Percentiles rank a stretch among this genome's conserved stretches.
These are phyloP conservation scores for Crossaster papposus DNA, from an alignment of 53 echinoderm and acorn worm genomes.

Conservation along the genomic window DNA sequence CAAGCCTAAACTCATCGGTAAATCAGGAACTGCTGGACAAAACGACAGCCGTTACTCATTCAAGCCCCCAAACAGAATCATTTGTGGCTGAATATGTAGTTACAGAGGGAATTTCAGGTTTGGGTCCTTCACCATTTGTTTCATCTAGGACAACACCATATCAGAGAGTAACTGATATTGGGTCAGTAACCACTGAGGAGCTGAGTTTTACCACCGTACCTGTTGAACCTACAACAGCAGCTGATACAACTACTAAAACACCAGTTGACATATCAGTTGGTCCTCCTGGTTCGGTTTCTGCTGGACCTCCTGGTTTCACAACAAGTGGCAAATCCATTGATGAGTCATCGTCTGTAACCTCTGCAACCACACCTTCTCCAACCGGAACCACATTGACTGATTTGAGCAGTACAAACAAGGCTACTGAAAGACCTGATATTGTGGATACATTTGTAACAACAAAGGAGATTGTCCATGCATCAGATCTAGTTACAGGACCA, in stretches of 20 bases:
- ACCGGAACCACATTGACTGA: neutral
- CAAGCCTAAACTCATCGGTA: neutral
- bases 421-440: neutral
- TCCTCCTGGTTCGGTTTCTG: neutral
- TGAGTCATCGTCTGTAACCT: neutral
- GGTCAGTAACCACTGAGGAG: neutral
- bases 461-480: too few species aligned
- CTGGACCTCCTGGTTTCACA: neutral
- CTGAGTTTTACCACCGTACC: slow-evolving; percentile 11
- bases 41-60: neutral
- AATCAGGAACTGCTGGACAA: neutral
- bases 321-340: neutral
- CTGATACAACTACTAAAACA: too few species aligned
- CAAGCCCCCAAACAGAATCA: neutral
- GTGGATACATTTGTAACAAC: neutral
- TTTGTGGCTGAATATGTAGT: neutral
- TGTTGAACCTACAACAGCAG: neutral
- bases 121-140: neutral
- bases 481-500: too few species aligned
- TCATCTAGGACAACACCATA: slow-evolving; percentile 1
- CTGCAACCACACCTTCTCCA: neutral
- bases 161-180: neutral
- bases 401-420: neutral
- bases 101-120: slow-evolving; percentile 16
- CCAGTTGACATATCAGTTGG: slow-evolving; percentile 1